Evolutionary conservation across 2,113 vertebrate genomes (phyloP).

Genomic region (Pelecanus crispus): DNA sequence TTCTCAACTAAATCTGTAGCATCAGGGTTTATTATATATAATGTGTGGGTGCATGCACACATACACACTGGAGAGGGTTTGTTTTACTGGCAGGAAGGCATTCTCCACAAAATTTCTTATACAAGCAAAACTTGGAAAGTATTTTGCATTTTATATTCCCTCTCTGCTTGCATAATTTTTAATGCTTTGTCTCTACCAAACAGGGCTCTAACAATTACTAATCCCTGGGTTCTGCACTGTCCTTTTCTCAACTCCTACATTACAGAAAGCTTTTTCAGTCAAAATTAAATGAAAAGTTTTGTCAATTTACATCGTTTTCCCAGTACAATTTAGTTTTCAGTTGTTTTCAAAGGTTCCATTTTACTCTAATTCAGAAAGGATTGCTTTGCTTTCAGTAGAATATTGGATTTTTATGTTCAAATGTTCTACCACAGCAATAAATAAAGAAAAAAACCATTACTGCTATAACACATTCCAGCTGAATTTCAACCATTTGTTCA

Average conservation of each 20-base stretch:
- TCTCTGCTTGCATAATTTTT: not conserved
- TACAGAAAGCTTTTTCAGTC: not conserved
- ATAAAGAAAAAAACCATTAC: not conserved
- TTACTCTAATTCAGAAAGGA: not conserved
- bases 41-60: fast-evolving
- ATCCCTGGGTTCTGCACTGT: not conserved
- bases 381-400: not conserved
- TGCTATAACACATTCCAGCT: not conserved
- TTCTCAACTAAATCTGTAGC: not conserved
- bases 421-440: not conserved
- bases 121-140: not conserved
- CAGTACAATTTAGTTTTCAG: not conserved
- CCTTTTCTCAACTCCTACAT: not conserved
- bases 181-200: not conserved
- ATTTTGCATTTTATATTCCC: not conserved
- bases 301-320: not conserved
- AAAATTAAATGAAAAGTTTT: not conserved
- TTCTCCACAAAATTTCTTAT: not conserved
- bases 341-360: not conserved
- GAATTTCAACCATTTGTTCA: not conserved
- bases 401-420: not conserved
- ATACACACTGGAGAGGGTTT: not conserved
- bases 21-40: not conserved
- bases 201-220: not conserved
- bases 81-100: not conserved